Evolutionary conservation across 35 echinoderm and acorn worm species (phyloP), one percentile per base, ranked within the genome.

Genomic region (Stichopus chloronotus): DNA sequence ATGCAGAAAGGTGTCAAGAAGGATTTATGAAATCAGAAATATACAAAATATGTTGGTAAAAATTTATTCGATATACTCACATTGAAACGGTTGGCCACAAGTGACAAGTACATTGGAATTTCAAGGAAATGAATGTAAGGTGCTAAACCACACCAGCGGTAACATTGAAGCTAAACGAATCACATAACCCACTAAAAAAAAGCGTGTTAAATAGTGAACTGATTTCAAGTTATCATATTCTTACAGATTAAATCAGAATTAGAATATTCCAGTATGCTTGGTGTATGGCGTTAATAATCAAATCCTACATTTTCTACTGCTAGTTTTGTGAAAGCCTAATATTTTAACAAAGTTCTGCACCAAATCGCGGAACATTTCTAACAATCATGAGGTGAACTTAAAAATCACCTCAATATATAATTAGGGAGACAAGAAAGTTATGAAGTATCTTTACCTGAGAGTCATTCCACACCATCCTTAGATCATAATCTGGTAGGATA

Each of bases 401-500:
- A 76, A 6, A 76, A 76, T 24, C 7, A 17, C 24, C 24, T 11
- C 17, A 6, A 6, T 0, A 13, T 76, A 76, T 16, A 76, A 0
- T 20, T 76, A 20, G 24, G 13, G 7, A 43, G 13, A 25, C 21
- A 81, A 76, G 72, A 76, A 5, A 7, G 19, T 17, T 17, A 6
- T 76, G 7, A 21, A 21, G 72, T 76, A 78, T 83, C 8, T 76
- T 94, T 92, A 97, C 96, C 87, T 90, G 88, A 6, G 86, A 93
- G 69, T 95, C 78, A n/a, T 85, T 90, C 92, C 91, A 89, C 12
- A 94, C 65, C 83, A 97, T 92, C 21, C 72, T 90, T 12, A 97
- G 80, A 79, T 95, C 79, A 60, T 97, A 95, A 3, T 92, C 92
- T 20, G 94, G 94, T 22, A 97, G 82, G 16, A 97, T 93, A 88